These are phyloP conservation scores for Ophioninae sp. DNA, from an alignment of 2,888 invertebrate species.

Conservation along the genomic window DNA sequence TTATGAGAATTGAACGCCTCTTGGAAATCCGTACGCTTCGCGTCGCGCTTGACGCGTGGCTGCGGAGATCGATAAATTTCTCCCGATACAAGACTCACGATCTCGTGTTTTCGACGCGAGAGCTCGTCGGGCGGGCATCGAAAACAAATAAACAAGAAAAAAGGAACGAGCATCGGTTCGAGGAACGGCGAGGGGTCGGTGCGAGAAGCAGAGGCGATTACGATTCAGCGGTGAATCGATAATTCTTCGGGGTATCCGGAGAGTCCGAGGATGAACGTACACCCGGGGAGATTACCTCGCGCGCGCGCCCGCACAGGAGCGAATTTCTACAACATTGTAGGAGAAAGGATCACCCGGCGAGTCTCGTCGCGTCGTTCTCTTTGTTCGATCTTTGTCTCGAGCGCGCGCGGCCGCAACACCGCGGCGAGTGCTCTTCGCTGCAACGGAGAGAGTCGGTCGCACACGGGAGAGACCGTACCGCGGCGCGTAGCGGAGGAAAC, in stretches of 20 bases:
- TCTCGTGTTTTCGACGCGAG: no score
- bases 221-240: no score
- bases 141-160: no score
- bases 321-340: slow-evolving; percentile 29
- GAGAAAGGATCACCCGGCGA: slow-evolving; percentile 34
- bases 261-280: not conserved
- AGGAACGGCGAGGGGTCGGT: no score
- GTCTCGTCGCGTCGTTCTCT: not conserved
- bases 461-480: not conserved
- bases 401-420: not conserved
- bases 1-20: no score
- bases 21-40: no score
- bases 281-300: not conserved
- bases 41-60: no score
- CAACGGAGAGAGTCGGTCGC: not conserved
- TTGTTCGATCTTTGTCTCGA: not conserved
- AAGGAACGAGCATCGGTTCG: no score
- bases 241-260: not conserved
- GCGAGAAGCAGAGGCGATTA: no score
- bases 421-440: not conserved
- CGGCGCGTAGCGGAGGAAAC: not conserved
- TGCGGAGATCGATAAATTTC: no score
- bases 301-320: not conserved
- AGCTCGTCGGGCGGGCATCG: no score
- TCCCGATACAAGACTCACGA: no score